Conservation (phyloP, 2,113 vertebrate species). For the Edolisoma coerulescens region DNA sequence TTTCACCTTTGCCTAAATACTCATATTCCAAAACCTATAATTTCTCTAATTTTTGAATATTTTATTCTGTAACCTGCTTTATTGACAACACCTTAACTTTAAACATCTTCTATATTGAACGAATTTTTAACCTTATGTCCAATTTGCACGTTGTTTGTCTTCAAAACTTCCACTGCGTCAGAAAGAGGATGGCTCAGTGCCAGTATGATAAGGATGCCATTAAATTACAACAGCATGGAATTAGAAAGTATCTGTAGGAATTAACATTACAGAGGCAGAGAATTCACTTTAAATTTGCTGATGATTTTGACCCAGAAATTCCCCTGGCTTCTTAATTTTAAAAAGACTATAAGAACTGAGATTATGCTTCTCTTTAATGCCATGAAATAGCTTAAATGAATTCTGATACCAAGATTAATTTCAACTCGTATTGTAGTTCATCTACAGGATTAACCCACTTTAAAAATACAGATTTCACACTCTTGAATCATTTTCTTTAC, state of each 20-base stretch:
- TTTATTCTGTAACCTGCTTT: neutral
- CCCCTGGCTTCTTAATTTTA: neutral
- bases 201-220: neutral
- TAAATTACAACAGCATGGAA: neutral
- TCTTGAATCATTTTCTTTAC: neutral
- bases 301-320: neutral
- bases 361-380: neutral
- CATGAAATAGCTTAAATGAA: neutral
- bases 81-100: neutral
- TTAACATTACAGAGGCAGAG: neutral
- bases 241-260: neutral
- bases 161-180: neutral
- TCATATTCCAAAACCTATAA: neutral
- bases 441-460: neutral
- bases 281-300: neutral
- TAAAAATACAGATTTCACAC: neutral
- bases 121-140: neutral
- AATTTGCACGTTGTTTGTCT: neutral
- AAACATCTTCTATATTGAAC: neutral
- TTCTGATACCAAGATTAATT: neutral
- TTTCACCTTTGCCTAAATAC: neutral
- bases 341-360: neutral
- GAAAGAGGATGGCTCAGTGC: neutral
- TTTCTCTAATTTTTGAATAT: neutral
- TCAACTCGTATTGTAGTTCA: neutral